Evolutionary conservation across 2,888 invertebrate genomes (phyloP), one percentile per base, ranked within the genome.

Genomic region (Tanypteryx hageni): DNA sequence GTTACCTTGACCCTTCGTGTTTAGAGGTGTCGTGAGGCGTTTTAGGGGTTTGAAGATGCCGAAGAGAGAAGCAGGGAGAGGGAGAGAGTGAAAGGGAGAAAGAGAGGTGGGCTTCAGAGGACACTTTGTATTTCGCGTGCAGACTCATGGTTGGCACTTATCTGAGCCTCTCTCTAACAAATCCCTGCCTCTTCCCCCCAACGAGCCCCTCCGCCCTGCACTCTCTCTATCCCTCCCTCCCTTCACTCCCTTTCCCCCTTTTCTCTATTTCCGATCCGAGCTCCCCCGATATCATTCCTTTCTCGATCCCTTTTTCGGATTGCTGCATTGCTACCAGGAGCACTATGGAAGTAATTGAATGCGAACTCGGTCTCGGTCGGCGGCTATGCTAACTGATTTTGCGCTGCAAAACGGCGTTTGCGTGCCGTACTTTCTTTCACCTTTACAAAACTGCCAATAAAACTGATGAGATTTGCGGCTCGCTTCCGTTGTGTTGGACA

Each of bases 21-120:
- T 89, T 64, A 64, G 89, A n/a, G 64, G 31, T 64, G 44, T 86
- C 86, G 86, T 61, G 86, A 86, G 86, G 86, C 89, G 89, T 89
- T 89, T 89, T 89, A 89, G 89, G 89, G 89, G 64, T 64, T 89
- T 89, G 44, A 89, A 68, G 68, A n/a, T 61, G 64, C 59, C 44
- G 18, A 27, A 76, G 76, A 76, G 68, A 68, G 76, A 22, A 27
- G 27, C 13, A 27, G 76, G 14, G 61, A 18, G 16, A 18, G 0
- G 16, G 18, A 18, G 85, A 58, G 57, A 16, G 56, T 16, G 16
- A 18, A 14, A 22, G 7, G 22, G 18, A 8, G 14, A 16, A 0
- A 18, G 64, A n/a, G 64, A n/a, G 18, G 44, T 13, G 4, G 14
- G 14, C 27, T 83, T 56, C 44, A n/a, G 16, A 10, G 56, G 83